Evolutionary conservation across 1,140 invertebrate species (phyloP).

Genomic region (Paraescarpia echinospica): DNA sequence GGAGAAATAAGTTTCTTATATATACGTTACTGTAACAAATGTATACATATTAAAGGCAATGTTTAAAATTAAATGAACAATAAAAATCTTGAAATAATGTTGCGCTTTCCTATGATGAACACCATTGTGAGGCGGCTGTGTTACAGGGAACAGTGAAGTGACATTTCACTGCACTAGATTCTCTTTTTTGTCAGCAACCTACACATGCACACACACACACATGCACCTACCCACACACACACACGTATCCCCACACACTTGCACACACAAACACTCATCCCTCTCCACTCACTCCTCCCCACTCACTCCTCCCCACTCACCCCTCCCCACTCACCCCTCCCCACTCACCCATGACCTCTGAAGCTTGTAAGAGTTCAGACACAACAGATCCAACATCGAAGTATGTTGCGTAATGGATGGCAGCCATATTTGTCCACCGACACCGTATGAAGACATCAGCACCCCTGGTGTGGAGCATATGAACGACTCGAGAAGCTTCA

Average conservation of each 20-base stretch:
- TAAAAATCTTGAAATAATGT: no score
- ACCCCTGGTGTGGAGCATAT: conserved; percentile 56
- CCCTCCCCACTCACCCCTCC: not conserved
- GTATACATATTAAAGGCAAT: no score
- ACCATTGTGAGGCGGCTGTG: no score
- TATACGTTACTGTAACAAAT: no score
- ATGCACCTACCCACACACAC: not conserved
- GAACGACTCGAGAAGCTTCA: conserved; percentile 46
- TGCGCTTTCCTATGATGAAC: no score
- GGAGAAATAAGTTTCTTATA: no score
- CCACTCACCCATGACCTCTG: conserved; percentile 49
- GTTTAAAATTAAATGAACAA: no score
- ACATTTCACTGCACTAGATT: no score
- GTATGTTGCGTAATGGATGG: conserved; percentile 64
- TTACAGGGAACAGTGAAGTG: no score
- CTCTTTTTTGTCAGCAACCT: no score
- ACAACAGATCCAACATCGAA: conserved; percentile 64
- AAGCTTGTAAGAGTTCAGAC: conserved; percentile 56
- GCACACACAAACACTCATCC: not conserved
- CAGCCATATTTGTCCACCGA: conserved; percentile 65
- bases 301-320: not conserved
- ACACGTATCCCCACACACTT: not conserved
- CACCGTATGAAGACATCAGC: conserved; percentile 62
- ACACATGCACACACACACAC: not conserved
- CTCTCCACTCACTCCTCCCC: not conserved